These are phyloP conservation scores for Tichodroma muraria DNA, from an alignment of 2,113 vertebrate genomes.

Conservation along the genomic window DNA sequence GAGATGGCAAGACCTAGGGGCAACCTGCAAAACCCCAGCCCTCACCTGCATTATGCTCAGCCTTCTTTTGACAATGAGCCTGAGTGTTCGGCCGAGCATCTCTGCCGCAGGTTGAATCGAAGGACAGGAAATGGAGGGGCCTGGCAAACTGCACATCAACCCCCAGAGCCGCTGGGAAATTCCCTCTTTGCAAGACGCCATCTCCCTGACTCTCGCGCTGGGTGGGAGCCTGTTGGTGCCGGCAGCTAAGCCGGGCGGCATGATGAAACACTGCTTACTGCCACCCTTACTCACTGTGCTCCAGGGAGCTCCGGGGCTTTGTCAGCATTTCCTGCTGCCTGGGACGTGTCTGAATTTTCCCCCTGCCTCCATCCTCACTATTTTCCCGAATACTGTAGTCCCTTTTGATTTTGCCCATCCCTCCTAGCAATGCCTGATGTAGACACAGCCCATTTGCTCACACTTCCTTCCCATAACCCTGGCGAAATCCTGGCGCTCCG, in stretches of 20 bases:
- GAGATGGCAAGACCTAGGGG: not conserved
- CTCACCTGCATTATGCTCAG: not conserved
- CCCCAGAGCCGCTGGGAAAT: not conserved
- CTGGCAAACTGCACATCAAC: not conserved
- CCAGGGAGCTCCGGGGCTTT: not conserved
- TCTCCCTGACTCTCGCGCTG: not conserved
- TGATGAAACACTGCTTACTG: conserved; percentile 12
- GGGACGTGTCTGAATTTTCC: not conserved
- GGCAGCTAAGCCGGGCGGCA: not conserved
- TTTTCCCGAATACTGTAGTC: not conserved
- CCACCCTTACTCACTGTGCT: conserved; percentile 18
- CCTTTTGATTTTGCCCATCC: not conserved
- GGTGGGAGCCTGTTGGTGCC: not conserved
- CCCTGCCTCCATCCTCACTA: not conserved
- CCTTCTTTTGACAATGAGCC: not conserved
- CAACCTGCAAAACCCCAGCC: not conserved
- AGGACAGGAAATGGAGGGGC: not conserved
- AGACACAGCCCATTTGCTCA: not conserved
- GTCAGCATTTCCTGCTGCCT: not conserved
- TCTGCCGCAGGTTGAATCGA: not conserved
- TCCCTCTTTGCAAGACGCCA: not conserved
- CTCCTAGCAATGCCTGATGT: not conserved
- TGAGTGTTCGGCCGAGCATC: fast-evolving
- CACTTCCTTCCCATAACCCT: not conserved
- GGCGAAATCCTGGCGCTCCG: not conserved